Conservation (phyloP, 2,888 invertebrate species). For the Tipula confusa region DNA sequence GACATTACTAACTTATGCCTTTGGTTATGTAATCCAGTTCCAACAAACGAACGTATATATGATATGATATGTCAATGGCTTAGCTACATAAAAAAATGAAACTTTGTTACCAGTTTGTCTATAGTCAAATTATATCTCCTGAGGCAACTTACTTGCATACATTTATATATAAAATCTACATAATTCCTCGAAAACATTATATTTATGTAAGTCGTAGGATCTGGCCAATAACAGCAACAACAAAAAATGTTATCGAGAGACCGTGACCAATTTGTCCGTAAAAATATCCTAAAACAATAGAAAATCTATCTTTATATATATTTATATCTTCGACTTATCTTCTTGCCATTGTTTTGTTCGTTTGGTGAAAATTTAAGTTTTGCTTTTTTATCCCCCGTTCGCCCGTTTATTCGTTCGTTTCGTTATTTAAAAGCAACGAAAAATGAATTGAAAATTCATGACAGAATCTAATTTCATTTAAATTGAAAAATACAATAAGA, state of each 20-base stretch:
- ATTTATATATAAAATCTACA: background rate
- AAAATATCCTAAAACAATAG: constrained; percentile 3
- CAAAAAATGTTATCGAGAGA: background rate
- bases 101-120: background rate
- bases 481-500: background rate
- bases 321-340: background rate
- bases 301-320: background rate
- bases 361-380: background rate
- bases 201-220: background rate
- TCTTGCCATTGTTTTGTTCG: background rate
- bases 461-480: constrained; percentile 25
- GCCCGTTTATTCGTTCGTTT: background rate
- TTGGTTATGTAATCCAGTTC: too few species aligned
- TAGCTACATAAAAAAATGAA: background rate
- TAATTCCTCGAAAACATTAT: background rate
- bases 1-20: too few species aligned
- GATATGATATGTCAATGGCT: background rate
- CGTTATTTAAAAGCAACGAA: background rate
- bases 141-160: background rate
- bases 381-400: background rate
- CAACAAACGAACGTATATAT: background rate
- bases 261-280: background rate
- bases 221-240: too few species aligned
- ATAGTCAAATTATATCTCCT: background rate
- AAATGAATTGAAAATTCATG: constrained; percentile 12